phyloP scores from a whole-genome alignment of 2,888 invertebrate genomes.

The Alitta virens region DNA sequence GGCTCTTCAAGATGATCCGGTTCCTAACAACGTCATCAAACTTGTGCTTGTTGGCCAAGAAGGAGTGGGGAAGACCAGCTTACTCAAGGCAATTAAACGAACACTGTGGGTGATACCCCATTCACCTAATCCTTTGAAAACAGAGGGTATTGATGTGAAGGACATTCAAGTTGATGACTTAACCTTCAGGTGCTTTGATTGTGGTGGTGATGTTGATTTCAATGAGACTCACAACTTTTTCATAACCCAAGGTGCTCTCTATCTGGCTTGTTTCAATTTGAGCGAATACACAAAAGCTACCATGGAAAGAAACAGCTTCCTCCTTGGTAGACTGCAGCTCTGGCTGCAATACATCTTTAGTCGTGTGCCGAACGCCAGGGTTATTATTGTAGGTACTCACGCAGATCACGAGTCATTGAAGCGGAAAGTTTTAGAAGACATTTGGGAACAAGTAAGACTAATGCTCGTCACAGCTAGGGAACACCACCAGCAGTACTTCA shows the following conservation, averaged over 20 bases:
- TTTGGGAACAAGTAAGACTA: conserved; percentile 27
- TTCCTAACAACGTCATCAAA: conserved; percentile 27
- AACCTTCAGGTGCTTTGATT: conserved; percentile 30
- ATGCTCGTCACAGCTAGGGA: conserved; percentile 22
- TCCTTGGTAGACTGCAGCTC: conserved; percentile 29
- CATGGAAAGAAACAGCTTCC: conserved; percentile 26
- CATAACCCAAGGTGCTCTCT: conserved; percentile 29
- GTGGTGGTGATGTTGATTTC: conserved; percentile 33
- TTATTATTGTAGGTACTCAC: conserved; percentile 31
- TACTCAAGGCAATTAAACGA: conserved; percentile 19
- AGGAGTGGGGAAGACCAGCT: conserved; percentile 30
- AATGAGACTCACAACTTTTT: conserved; percentile 33
- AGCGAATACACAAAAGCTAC: conserved; percentile 27
- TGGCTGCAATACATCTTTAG: conserved; percentile 33
- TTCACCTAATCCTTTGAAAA: conserved; percentile 17
- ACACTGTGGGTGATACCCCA: conserved; percentile 13
- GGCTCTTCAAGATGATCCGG: conserved; percentile 28
- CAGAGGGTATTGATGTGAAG: conserved; percentile 14
- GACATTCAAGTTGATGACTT: conserved; percentile 27
- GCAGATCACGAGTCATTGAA: conserved; percentile 27
- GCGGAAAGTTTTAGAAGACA: conserved; percentile 21
- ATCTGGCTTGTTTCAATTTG: conserved; percentile 30
- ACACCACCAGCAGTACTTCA: conserved; percentile 26
- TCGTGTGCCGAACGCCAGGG: conserved; percentile 28
- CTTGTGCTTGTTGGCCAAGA: conserved; percentile 32